Conservation (phyloP, 2,113 vertebrate species). For the Malurus cyaneus region DNA sequence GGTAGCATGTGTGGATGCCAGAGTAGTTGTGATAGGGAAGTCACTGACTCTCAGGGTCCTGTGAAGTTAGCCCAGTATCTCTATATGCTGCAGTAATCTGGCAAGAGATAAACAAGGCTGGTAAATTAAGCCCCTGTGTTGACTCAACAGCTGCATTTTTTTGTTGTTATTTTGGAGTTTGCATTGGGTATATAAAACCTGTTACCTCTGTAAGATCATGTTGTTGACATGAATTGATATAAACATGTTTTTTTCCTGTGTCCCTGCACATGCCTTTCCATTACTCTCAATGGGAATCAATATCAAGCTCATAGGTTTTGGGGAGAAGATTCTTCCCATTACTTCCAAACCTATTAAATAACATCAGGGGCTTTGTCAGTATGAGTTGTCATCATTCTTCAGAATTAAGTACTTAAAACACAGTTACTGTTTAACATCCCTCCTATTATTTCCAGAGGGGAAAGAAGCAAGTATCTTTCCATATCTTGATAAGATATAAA, state of each 20-base stretch:
- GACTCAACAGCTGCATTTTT: neutral
- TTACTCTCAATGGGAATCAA: neutral
- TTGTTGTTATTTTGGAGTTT: neutral
- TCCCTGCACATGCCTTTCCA: neutral
- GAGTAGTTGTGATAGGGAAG: neutral
- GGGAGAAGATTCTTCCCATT: neutral
- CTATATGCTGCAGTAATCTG: neutral
- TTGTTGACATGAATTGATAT: neutral
- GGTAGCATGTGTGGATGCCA: neutral
- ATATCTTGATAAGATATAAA: conserved; percentile 15
- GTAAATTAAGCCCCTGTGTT: neutral
- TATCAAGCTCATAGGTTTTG: neutral
- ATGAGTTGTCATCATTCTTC: neutral
- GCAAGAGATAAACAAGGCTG: neutral
- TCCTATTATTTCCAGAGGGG: neutral
- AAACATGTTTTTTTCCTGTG: neutral
- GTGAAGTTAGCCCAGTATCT: neutral
- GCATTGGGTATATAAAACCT: neutral
- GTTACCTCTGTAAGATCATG: neutral
- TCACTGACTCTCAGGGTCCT: neutral
- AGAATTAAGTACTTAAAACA: conserved; percentile 9
- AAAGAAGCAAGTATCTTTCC: conserved; percentile 26
- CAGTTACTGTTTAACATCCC: conserved; percentile 48
- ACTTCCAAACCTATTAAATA: neutral
- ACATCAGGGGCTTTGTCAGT: neutral